A percentile compares a stretch with the other conserved stretches of the same genome.
Conservation (phyloP, 2,888 invertebrate genomes). For the Ommatoiulus sabulosus region DNA sequence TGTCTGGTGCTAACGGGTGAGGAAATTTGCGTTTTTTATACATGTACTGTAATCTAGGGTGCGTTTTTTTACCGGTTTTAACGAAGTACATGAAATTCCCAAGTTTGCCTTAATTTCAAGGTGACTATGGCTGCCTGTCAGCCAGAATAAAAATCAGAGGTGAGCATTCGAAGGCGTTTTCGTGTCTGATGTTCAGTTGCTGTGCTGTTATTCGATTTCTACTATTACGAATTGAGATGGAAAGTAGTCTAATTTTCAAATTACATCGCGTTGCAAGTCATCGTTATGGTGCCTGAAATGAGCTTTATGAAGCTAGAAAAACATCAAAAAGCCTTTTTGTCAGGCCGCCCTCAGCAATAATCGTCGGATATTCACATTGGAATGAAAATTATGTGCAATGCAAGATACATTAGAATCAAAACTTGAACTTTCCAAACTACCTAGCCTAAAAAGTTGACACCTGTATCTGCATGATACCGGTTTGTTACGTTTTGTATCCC, state of each 20-base stretch:
- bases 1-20: neutral
- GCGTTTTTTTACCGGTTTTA: neutral
- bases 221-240: neutral
- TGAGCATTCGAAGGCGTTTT: neutral
- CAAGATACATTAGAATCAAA: neutral
- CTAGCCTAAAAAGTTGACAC: too few relatives aligned
- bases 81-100: neutral
- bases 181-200: neutral
- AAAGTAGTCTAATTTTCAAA: conserved; percentile 9
- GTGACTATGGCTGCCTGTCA: neutral
- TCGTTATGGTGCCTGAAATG: neutral
- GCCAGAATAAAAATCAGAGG: neutral
- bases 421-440: neutral
- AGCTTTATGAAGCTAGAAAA: neutral
- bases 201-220: neutral
- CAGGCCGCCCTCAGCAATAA: neutral
- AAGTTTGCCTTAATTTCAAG: neutral
- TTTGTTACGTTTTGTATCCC: neutral
- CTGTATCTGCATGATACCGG: neutral
- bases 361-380: neutral
- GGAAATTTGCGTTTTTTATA: neutral
- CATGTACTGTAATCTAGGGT: neutral
- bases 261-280: conserved; percentile 37
- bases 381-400: neutral
- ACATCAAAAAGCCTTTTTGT: neutral